Evolutionary conservation across 1,140 invertebrate genomes (phyloP), one percentile per base, ranked within the genome.

Genomic region (Macrostomum lignano): DNA sequence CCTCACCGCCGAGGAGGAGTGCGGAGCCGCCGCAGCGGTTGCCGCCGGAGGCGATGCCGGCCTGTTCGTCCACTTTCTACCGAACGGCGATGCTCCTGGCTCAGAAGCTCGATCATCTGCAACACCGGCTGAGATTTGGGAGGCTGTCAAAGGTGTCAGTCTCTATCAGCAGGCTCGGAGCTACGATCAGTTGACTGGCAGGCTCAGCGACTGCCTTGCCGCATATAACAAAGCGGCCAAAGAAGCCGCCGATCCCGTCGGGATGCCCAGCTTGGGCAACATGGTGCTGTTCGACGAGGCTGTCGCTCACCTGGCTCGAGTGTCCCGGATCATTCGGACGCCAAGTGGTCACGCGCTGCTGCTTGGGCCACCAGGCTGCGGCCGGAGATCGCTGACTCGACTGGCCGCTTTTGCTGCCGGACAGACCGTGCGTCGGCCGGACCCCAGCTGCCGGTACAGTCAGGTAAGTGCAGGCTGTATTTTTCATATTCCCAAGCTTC

Each of bases 211-310:
- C 70, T 91, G 82, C 52, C 62, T 86, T 82, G 82, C 74, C 91
- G 86, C 53, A 61, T 88, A 38, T 63, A 73, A 10, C 79, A 86
- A 53, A 88, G 79, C 51, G 91, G 91, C 61, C 82, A 91, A 63
- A 82, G 79, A 67, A 74, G 86, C 35, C 64, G 82, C 45, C 79
- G 82, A 1, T 71, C 73, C 38, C 76, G 77, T 25, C 86, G 91
- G 79, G 82, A n/a, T n/a, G n/a, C n/a, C n/a, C n/a, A n/a, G n/a
- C n/a, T n/a, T n/a, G n/a, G n/a, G n/a, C n/a, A n/a, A 93, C 62
- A 62, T 93, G 19, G 84, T 93, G n/a, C 91, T 91, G 59, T 93
- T 93, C 52, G 79, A 57, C 52, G 82, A 93, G 60, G 82, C 84
- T 13, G 91, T 93, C 74, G 62, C 82, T 25, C 81, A 91, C 64